Conservation (phyloP, 2,888 invertebrate species). For the Phalangium opilio region DNA sequence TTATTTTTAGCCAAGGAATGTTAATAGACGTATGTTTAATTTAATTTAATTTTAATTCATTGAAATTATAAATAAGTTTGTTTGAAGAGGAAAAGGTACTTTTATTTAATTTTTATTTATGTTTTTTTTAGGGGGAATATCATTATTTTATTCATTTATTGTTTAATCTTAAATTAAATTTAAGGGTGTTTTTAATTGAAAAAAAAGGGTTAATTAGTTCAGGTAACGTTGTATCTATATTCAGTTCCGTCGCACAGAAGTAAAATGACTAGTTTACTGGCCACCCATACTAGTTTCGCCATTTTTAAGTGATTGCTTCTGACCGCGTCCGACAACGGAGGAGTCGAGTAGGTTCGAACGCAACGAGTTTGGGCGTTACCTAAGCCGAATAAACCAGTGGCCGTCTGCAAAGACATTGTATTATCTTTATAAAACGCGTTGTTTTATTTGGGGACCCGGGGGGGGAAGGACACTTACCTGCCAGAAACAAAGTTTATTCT, state of each 20-base stretch:
- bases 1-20: too few species aligned
- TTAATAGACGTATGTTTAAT: too few species aligned
- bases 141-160: too few species aligned
- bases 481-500: slow-evolving; percentile 94
- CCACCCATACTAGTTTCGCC: slow-evolving; percentile 89
- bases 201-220: slow-evolving; percentile 1
- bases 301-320: slow-evolving; percentile 58
- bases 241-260: slow-evolving; percentile 94
- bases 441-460: too few species aligned
- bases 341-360: slow-evolving; percentile 85
- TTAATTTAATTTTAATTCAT: too few species aligned
- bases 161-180: too few species aligned
- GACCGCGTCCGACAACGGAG: slow-evolving; percentile 52
- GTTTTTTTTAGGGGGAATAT: too few species aligned
- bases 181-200: too few species aligned
- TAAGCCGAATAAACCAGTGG: slow-evolving; percentile 84
- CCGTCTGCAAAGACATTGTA: slow-evolving; percentile 46
- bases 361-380: slow-evolving; percentile 94
- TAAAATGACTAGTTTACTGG: slow-evolving; percentile 75
- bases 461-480: slow-evolving; percentile 50
- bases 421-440: slow-evolving; percentile 6
- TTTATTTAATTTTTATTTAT: too few species aligned
- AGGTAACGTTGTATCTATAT: slow-evolving; percentile 40
- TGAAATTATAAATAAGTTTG: too few species aligned
- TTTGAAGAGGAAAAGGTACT: too few species aligned